Conservation (phyloP, 1,140 invertebrate genomes). For the Orchesella cincta region DNA sequence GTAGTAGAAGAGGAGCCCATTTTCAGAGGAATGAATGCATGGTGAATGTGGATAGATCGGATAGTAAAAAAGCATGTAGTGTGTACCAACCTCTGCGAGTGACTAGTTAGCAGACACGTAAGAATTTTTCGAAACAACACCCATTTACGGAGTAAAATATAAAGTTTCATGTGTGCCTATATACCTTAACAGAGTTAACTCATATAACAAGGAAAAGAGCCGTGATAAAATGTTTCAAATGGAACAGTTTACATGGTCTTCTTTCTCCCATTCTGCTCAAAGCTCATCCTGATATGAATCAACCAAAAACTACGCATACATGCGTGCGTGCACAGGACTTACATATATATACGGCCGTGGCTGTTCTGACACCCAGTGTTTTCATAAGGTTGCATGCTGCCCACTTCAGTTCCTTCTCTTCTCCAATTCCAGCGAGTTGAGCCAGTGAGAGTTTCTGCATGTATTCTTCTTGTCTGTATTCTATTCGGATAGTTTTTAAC, state of each 20-base stretch:
- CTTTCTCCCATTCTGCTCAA: background rate
- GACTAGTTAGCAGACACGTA: conserved; percentile 8
- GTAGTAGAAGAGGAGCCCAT: no score
- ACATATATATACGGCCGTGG: background rate
- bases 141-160: conserved; percentile 42
- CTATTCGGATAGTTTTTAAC: background rate
- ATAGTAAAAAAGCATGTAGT: no score
- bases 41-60: no score
- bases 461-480: background rate
- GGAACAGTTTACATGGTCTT: conserved; percentile 20
- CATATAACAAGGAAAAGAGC: background rate
- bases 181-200: background rate
- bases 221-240: conserved; percentile 25
- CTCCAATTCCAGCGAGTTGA: background rate
- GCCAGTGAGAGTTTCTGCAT: background rate
- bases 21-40: no score
- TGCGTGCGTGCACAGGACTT: background rate
- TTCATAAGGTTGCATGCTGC: conserved; percentile 21
- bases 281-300: background rate
- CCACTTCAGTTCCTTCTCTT: conserved; percentile 7
- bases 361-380: conserved; percentile 20
- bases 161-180: conserved; percentile 38
- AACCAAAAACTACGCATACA: background rate
- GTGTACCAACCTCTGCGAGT: background rate
- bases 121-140: conserved; percentile 36